phyloP scores from a whole-genome alignment of 2,797 vertebrate genomes.

The Xiphorhynchus erythropygius region DNA sequence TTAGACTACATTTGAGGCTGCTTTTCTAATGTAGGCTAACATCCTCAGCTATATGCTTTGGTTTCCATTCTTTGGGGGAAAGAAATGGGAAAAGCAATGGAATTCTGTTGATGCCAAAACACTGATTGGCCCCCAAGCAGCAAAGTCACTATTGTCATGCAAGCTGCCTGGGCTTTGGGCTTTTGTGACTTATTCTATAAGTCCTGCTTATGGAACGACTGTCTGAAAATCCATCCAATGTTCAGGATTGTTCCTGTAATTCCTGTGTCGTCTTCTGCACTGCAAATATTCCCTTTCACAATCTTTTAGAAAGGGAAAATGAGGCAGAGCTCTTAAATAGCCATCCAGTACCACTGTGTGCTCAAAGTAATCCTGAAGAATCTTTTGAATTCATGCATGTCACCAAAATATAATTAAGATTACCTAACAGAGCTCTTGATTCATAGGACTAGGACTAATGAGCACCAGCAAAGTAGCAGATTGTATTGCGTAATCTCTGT shows the following conservation, averaged over 20 bases:
- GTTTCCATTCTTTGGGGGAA: background rate
- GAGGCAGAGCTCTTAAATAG: background rate
- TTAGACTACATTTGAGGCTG: background rate
- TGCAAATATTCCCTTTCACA: background rate
- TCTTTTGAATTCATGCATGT: background rate
- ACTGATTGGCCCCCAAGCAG: background rate
- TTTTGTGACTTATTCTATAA: background rate
- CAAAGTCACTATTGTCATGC: background rate
- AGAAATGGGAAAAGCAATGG: background rate
- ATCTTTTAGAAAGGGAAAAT: background rate
- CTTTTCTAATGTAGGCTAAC: background rate
- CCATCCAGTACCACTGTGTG: background rate
- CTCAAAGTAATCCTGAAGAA: background rate
- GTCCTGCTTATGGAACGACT: background rate
- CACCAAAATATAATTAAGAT: background rate
- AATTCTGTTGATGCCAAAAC: background rate
- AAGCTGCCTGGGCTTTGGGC: background rate
- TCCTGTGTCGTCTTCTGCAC: background rate
- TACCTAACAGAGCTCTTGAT: conserved; percentile 1
- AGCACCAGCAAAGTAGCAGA: background rate
- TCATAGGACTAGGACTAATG: background rate
- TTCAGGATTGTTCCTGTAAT: background rate
- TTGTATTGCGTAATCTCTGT: background rate
- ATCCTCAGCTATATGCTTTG: background rate
- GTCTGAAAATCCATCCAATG: background rate